phyloP scores from a whole-genome alignment of 2,797 vertebrate genomes.

The Gymnothorax reevesii region DNA sequence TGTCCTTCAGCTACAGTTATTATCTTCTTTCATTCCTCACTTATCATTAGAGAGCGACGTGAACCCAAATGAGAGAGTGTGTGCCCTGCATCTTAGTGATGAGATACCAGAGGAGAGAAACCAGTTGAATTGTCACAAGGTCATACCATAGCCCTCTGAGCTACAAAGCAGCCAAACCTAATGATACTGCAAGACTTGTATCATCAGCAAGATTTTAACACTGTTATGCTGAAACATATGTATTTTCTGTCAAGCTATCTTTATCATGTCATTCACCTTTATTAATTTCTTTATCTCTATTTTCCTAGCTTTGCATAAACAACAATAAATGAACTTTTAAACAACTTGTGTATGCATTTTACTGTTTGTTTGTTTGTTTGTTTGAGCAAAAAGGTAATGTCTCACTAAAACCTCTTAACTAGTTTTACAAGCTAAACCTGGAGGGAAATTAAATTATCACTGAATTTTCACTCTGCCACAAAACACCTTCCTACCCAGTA shows the following conservation, averaged over 20 bases:
- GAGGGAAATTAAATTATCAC: slow-evolving; percentile 6
- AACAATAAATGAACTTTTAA: not conserved
- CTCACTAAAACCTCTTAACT: slow-evolving; percentile 13
- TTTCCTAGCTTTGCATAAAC: not conserved
- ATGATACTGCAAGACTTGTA: not conserved
- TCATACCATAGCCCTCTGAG: not conserved
- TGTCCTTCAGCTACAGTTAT: slow-evolving; percentile 46
- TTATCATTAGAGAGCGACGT: not conserved
- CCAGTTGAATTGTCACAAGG: not conserved
- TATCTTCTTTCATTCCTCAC: slow-evolving; percentile 12
- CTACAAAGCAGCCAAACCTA: not conserved
- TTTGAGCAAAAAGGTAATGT: not conserved
- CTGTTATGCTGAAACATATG: not conserved
- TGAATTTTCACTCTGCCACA: not conserved
- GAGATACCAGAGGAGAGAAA: not conserved
- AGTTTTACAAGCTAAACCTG: not conserved
- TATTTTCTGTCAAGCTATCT: not conserved
- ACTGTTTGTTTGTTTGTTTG: not conserved
- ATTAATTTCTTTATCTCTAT: not conserved
- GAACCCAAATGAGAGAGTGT: not conserved
- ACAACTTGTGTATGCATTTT: not conserved
- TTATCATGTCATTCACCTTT: not conserved
- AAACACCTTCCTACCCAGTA: slow-evolving; percentile 7
- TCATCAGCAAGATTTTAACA: not conserved
- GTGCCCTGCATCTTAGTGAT: not conserved